These are phyloP conservation scores for Steinernema hermaphroditum DNA, from an alignment of 2,888 invertebrate genomes.

Conservation along the genomic window DNA sequence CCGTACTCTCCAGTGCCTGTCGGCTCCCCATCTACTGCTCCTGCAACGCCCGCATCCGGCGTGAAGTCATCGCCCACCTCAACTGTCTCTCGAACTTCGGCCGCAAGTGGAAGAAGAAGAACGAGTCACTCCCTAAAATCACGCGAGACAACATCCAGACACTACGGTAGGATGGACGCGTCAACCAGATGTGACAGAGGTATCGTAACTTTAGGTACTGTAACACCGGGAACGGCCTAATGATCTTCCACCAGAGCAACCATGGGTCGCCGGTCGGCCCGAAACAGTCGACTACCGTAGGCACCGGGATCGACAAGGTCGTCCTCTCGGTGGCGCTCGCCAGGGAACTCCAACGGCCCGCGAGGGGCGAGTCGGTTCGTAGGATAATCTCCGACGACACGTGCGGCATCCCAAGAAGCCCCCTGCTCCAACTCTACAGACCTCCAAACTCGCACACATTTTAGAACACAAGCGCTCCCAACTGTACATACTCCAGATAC, in stretches of 20 bases:
- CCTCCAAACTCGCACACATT: background rate
- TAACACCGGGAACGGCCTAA: conserved; percentile 44
- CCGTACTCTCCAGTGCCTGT: conserved; percentile 53
- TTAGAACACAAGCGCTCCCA: background rate
- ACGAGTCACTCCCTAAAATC: conserved; percentile 36
- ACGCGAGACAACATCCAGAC: conserved; percentile 38
- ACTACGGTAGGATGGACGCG: conserved; percentile 25
- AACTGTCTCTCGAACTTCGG: conserved; percentile 35
- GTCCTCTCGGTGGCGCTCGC: conserved; percentile 53
- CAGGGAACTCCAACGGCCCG: background rate
- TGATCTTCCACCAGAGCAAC: conserved; percentile 33
- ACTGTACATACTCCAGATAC: background rate
- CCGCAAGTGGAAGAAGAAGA: conserved; percentile 37
- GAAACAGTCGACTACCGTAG: conserved; percentile 33
- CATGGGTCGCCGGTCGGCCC: background rate
- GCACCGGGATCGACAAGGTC: conserved; percentile 54
- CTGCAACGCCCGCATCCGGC: conserved; percentile 53
- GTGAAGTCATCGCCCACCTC: conserved; percentile 40
- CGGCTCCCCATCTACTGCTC: conserved; percentile 61
- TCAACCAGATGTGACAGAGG: too few relatives aligned
- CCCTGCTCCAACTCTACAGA: background rate
- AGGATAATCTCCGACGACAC: background rate
- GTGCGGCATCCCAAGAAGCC: background rate
- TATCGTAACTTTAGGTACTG: conserved; percentile 49
- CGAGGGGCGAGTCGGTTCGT: background rate